A percentile compares a stretch with the other conserved stretches of the same genome.
Evolutionary conservation across 2,113 vertebrate genomes (phyloP).

Genomic region (Leuciscus idus): DNA sequence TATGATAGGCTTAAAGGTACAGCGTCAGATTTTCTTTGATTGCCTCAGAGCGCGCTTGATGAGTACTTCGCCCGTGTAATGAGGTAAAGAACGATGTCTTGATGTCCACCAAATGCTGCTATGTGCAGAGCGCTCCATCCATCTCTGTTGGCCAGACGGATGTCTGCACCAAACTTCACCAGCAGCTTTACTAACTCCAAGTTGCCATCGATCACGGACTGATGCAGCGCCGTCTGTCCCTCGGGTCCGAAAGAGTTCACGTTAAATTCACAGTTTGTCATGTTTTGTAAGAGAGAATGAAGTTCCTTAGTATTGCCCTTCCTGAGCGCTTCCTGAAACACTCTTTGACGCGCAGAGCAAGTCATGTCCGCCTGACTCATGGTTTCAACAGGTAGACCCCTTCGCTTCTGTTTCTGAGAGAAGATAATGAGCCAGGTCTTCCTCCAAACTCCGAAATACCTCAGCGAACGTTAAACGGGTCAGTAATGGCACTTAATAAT

Average conservation of each 20-base stretch:
- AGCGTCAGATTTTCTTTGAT: slow-evolving; percentile 45
- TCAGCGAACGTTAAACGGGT: not conserved
- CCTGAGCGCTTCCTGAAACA: slow-evolving; percentile 87
- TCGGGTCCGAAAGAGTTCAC: slow-evolving; percentile 88
- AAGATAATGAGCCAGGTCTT: not conserved
- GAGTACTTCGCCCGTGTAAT: slow-evolving; percentile 88
- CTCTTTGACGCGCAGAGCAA: slow-evolving; percentile 79
- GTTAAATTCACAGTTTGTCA: slow-evolving; percentile 87
- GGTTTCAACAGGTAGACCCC: slow-evolving; percentile 45
- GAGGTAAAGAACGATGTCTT: slow-evolving; percentile 90
- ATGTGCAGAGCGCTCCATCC: slow-evolving; percentile 91
- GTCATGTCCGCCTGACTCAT: slow-evolving; percentile 73
- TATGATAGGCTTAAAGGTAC: slow-evolving; percentile 42
- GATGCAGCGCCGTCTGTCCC: slow-evolving; percentile 87
- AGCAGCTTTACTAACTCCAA: slow-evolving; percentile 87
- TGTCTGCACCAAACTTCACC: slow-evolving; percentile 87
- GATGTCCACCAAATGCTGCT: slow-evolving; percentile 87
- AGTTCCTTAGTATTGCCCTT: slow-evolving; percentile 84
- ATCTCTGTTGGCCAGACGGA: slow-evolving; percentile 85
- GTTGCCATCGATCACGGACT: slow-evolving; percentile 87
- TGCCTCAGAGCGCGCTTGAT: slow-evolving; percentile 76
- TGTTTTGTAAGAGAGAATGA: slow-evolving; percentile 84
- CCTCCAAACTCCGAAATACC: not conserved
- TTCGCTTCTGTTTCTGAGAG: not conserved
- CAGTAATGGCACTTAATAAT: not conserved